A percentile compares a stretch with the other conserved stretches of the same genome.
Conservation (phyloP, 2,113 vertebrate species). For the Ictalurus furcatus region DNA sequence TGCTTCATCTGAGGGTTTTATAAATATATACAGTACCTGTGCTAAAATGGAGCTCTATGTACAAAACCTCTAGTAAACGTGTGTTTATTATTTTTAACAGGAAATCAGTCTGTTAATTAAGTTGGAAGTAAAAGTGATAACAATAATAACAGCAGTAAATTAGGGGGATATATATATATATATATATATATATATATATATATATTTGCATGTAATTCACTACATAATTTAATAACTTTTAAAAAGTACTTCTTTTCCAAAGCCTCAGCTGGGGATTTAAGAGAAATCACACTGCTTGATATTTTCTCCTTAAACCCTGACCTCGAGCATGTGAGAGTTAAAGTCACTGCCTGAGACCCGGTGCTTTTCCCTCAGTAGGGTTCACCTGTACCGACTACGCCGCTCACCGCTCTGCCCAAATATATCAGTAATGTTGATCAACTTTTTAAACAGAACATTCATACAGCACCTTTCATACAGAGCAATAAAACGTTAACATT, state of each 20-base stretch:
- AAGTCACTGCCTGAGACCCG: not conserved
- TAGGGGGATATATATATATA: not conserved
- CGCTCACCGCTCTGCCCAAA: not conserved
- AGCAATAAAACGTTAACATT: not conserved
- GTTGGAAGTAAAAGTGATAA: not conserved
- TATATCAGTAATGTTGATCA: not conserved
- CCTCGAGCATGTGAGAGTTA: not conserved
- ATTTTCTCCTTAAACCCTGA: not conserved
- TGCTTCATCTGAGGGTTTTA: not conserved
- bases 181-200: no score
- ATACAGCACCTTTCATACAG: not conserved
- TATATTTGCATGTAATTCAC: not conserved
- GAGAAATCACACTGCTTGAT: not conserved
- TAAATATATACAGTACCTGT: not conserved
- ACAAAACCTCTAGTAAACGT: no score
- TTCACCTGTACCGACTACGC: slow-evolving; percentile 9
- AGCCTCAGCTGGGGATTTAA: not conserved
- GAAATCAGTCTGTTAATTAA: not conserved
- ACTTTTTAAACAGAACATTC: not conserved
- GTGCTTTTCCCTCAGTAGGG: no score
- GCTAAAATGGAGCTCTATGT: not conserved
- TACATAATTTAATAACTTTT: not conserved
- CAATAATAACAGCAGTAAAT: not conserved
- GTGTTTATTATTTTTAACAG: no score
- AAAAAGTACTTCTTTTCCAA: not conserved